These are phyloP conservation scores for Drosophila nigricruria DNA, from an alignment of 2,888 invertebrate species.

Conservation along the genomic window DNA sequence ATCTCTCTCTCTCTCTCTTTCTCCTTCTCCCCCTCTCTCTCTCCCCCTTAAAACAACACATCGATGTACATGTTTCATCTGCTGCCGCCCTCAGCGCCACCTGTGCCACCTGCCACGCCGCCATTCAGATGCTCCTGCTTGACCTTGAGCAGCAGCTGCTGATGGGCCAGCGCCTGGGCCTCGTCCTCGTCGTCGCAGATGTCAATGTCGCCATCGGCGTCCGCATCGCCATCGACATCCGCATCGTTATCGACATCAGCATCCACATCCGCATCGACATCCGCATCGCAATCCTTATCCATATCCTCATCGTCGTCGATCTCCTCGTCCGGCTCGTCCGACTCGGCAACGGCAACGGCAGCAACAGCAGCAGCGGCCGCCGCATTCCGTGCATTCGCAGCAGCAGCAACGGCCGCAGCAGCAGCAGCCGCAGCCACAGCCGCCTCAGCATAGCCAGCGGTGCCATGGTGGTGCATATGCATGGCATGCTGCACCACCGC, in stretches of 20 bases:
- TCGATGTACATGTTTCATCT: constrained; percentile 84
- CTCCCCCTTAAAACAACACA: constrained; percentile 74
- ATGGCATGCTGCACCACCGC: constrained; percentile 51
- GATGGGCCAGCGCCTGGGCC: constrained; percentile 52
- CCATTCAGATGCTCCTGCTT: constrained; percentile 67
- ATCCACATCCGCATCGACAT: constrained; percentile 33
- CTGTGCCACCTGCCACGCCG: constrained; percentile 25
- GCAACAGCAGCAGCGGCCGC: constrained; percentile 59
- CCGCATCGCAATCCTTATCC: constrained; percentile 47
- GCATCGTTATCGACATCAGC: constrained; percentile 25
- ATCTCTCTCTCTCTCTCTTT: neutral
- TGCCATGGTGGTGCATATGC: constrained; percentile 66
- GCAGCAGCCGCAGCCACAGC: constrained; percentile 71
- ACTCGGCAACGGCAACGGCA: constrained; percentile 55
- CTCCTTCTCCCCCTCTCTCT: neutral
- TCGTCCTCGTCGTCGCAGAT: constrained; percentile 82
- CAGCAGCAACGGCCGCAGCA: constrained; percentile 66
- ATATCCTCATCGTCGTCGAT: constrained; percentile 63
- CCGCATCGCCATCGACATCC: constrained; percentile 36
- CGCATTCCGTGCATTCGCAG: constrained; percentile 65
- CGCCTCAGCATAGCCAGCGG: constrained; percentile 68
- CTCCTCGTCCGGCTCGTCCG: constrained; percentile 58
- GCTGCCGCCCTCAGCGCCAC: constrained; percentile 49
- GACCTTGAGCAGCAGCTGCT: constrained; percentile 70
- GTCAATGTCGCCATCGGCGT: constrained; percentile 78